phyloP scores from a whole-genome alignment of 2,113 vertebrate genomes.

The Engraulis encrasicolus region DNA sequence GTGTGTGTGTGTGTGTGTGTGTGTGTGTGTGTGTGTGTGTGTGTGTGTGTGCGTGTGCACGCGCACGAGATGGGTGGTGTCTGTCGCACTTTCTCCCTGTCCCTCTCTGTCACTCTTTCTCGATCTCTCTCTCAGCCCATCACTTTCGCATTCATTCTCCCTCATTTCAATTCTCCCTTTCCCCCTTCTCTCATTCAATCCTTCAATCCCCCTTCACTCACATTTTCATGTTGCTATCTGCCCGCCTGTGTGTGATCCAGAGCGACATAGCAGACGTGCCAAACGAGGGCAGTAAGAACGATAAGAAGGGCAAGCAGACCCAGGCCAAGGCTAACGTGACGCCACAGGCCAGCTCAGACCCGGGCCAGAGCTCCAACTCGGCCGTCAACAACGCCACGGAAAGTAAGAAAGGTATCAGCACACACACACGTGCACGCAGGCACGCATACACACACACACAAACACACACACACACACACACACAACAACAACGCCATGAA shows the following conservation, averaged over 20 bases:
- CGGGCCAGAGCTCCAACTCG: constrained; percentile 79
- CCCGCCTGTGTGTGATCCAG: constrained; percentile 69
- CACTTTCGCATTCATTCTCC: too few species aligned
- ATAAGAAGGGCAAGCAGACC: constrained; percentile 91
- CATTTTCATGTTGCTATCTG: too few species aligned
- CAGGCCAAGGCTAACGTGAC: constrained; percentile 89
- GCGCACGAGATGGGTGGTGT: too few species aligned
- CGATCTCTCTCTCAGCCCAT: too few species aligned
- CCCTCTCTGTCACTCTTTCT: too few species aligned
- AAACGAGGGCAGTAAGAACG: constrained; percentile 92
- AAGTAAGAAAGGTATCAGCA: constrained; percentile 81
- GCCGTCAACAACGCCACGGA: constrained; percentile 80
- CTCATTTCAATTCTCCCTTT: too few species aligned
- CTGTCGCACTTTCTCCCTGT: too few species aligned
- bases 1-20: not conserved
- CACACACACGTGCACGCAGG: too few species aligned
- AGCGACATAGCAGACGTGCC: constrained; percentile 97
- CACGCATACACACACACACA: not conserved
- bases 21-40: not conserved
- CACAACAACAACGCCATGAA: not conserved
- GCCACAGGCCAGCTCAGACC: constrained; percentile 86
- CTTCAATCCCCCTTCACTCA: too few species aligned
- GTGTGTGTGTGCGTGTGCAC: not conserved
- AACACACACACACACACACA: not conserved
- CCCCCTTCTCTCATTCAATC: too few species aligned